These are phyloP conservation scores for Acanthopagrus latus DNA, from an alignment of 2,797 vertebrate genomes.

Conservation along the genomic window DNA sequence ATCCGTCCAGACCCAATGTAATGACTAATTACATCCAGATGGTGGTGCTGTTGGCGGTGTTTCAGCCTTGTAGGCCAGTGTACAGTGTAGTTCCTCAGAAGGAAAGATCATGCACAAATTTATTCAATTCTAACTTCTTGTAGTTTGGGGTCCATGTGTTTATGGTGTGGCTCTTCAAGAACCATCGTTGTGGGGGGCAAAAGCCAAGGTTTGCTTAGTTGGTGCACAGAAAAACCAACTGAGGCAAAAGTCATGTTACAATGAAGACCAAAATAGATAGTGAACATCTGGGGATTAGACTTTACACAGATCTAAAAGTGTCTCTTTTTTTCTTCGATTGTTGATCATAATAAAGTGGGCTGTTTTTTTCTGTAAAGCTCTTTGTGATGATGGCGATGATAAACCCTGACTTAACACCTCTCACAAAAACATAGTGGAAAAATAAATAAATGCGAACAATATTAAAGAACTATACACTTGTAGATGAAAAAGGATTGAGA, in stretches of 20 bases:
- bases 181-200: not conserved
- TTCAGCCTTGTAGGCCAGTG: not conserved
- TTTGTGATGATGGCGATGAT: not conserved
- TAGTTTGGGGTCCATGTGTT: not conserved
- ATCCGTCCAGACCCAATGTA: not conserved
- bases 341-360: not conserved
- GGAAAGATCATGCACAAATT: not conserved
- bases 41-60: constrained; percentile 31
- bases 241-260: not conserved
- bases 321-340: not conserved
- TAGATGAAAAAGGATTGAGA: not conserved
- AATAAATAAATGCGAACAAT: not conserved
- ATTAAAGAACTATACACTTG: not conserved
- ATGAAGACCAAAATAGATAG: not conserved
- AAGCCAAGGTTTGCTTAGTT: not conserved
- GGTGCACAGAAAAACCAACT: not conserved
- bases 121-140: not conserved
- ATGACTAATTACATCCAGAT: constrained; percentile 1
- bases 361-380: constrained; percentile 2
- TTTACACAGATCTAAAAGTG: not conserved
- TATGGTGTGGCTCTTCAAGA: not conserved
- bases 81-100: accelerated
- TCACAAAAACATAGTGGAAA: too few relatives aligned
- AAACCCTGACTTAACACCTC: not conserved
- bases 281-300: not conserved